These are phyloP conservation scores for Lasaia peninsularis DNA, from an alignment of 1,140 invertebrate genomes.

Conservation along the genomic window DNA sequence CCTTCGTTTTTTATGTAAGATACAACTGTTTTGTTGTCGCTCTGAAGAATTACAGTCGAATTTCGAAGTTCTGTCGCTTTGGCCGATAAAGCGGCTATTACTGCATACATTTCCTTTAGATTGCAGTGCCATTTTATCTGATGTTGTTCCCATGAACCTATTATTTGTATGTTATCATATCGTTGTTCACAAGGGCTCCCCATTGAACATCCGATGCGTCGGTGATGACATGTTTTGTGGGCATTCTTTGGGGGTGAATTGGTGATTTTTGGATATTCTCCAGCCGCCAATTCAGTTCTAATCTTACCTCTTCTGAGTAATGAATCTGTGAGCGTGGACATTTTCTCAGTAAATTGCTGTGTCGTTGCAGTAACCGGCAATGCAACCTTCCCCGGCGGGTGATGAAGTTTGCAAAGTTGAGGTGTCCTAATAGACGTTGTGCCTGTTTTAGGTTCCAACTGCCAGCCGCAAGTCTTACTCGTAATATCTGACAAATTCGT, in stretches of 20 bases:
- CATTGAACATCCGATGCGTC: conserved; percentile 41
- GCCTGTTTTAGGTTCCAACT: conserved; percentile 33
- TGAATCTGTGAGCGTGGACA: too few species aligned
- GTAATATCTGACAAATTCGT: conserved; percentile 2
- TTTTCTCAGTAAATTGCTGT: conserved; percentile 18
- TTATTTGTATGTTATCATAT: too few species aligned
- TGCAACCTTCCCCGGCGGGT: conserved; percentile 69
- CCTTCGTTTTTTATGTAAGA: conserved; percentile 47
- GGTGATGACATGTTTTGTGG: conserved; percentile 35
- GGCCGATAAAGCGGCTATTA: conserved; percentile 25
- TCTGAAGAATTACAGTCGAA: conserved; percentile 33
- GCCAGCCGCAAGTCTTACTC: conserved; percentile 10
- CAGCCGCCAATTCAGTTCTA: conserved; percentile 21
- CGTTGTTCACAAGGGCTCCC: conserved; percentile 31
- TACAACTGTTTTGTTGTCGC: conserved; percentile 46
- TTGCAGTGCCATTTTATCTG: conserved; percentile 42
- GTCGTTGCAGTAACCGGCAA: conserved; percentile 28
- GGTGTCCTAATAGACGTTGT: conserved; percentile 31
- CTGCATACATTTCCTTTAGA: conserved; percentile 43
- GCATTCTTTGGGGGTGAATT: conserved; percentile 25
- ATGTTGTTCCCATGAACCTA: conserved; percentile 23
- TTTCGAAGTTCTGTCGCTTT: conserved; percentile 12
- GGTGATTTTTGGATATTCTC: conserved; percentile 15
- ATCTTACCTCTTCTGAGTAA: not conserved
- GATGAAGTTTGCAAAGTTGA: conserved; percentile 75